Evolutionary conservation across 2,113 vertebrate genomes (phyloP), one percentile per base, ranked within the genome.

Genomic region (Pan paniscus): DNA sequence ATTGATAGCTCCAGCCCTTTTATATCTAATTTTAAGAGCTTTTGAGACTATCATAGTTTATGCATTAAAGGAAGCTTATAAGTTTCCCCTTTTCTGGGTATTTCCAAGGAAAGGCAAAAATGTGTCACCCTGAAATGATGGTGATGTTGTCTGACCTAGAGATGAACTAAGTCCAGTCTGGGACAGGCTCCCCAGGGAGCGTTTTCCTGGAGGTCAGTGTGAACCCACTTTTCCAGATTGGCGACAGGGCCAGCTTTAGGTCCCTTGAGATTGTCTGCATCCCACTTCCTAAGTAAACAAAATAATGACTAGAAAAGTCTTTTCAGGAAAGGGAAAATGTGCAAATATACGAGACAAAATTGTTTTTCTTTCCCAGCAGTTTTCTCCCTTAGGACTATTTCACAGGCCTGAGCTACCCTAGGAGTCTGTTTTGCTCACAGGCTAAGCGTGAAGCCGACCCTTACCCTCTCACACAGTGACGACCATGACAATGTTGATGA

Each of bases 281-380:
- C 6, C 52, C 1, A 55, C 40, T 80, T 73, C 72, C 46, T 38
- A 38, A 68, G 23, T 17, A 61, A 61, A 27, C 46, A 32, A 32
- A 86, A 35, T 9, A 43, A 35, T 40, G 73, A 18, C 50, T 48
- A 59, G 20, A 32, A 92, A 61, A 52, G 35, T 75, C 81, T 95
- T 87, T 52, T 43, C 64, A 16, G 27, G 5, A 32, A 50, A 73
- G 55, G 40, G 9, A 12, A n/a, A 14, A 32, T 13, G 10, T n/a
- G 57, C 17, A 57, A 57, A 20, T 7, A 0, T 2, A 7, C 2
- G 8, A 32, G 17, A n/a, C 43, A 23, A 52, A 55, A 48, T n/a
- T 32, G 57, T 32, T 78, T 23, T 43, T n/a, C 38, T 86, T 61
- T 64, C 38, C 61, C 9, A 2, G 83, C 9, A 46, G 3, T 10